These are phyloP conservation scores for Cyprinodon diabolis DNA, from an alignment of 2,797 vertebrate genomes.

Conservation along the genomic window DNA sequence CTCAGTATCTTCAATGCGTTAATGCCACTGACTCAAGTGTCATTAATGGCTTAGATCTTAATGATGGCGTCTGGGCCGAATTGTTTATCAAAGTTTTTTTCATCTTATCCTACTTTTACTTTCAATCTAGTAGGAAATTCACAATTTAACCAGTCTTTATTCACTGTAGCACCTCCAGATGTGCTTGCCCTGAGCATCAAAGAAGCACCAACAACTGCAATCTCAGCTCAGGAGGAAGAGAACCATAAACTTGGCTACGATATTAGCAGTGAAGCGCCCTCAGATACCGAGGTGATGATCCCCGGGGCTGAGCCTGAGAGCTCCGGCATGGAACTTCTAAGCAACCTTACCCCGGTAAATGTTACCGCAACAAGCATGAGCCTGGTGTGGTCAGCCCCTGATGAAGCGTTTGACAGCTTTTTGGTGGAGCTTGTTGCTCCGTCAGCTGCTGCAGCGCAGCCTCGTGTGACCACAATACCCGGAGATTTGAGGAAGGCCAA, in stretches of 20 bases:
- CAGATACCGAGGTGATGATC: constrained; percentile 22
- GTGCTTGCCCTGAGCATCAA: constrained; percentile 65
- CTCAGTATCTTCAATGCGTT: constrained; percentile 73
- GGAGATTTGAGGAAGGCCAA: constrained; percentile 69
- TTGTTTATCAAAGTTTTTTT: constrained; percentile 13
- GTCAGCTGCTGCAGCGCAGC: constrained; percentile 44
- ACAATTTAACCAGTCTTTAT: constrained; percentile 73
- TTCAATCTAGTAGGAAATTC: constrained; percentile 47
- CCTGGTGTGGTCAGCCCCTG: constrained; percentile 71
- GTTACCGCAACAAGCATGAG: constrained; percentile 60
- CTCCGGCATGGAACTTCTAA: constrained; percentile 30
- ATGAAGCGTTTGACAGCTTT: constrained; percentile 74
- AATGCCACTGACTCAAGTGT: constrained; percentile 57
- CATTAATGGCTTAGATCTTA: constrained; percentile 68
- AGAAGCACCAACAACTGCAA: constrained; percentile 47
- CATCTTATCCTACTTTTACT: constrained; percentile 40
- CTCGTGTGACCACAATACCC: constrained; percentile 52
- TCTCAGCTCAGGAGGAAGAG: constrained; percentile 44
- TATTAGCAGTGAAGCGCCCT: constrained; percentile 39
- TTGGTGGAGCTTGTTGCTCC: constrained; percentile 70
- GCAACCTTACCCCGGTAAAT: constrained; percentile 47
- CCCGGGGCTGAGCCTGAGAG: constrained; percentile 55
- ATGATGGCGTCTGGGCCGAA: constrained; percentile 9
- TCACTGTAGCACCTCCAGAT: constrained; percentile 70
- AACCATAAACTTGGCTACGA: constrained; percentile 32